Conservation (phyloP, 2,113 vertebrate genomes). For the Ptyas mucosa region DNA sequence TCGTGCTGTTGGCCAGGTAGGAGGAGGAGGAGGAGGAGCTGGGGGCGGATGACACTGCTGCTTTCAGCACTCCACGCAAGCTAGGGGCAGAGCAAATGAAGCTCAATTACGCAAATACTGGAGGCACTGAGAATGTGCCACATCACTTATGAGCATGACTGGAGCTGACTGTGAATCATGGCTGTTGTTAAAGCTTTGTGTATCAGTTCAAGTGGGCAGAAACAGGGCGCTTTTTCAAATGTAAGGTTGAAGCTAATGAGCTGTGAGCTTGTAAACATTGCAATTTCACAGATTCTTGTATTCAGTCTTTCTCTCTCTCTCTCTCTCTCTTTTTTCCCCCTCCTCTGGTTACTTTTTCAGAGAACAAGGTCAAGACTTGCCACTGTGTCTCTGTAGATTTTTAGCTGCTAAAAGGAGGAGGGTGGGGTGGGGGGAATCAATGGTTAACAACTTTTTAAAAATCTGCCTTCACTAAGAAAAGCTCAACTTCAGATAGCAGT, state of each 20-base stretch:
- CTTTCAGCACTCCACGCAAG: constrained; percentile 48
- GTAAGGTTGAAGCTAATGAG: constrained; percentile 36
- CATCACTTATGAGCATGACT: constrained; percentile 60
- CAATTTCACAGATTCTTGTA: constrained; percentile 13
- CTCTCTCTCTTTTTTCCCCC: background rate
- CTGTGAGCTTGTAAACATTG: constrained; percentile 34
- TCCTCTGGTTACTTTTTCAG: background rate
- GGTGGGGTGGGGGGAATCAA: background rate
- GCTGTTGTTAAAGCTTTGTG: constrained; percentile 58
- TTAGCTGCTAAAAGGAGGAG: background rate
- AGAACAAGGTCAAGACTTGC: background rate
- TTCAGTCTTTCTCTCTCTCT: accelerated
- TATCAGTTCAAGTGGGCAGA: constrained; percentile 69
- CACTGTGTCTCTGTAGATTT: constrained; percentile 14
- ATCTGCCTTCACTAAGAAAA: background rate
- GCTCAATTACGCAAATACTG: constrained; percentile 46
- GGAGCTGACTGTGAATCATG: constrained; percentile 66
- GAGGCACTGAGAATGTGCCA: constrained; percentile 50
- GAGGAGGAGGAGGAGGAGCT: constrained; percentile 47
- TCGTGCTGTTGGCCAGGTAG: constrained; percentile 48
- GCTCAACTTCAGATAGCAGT: background rate
- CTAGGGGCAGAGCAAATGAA: constrained; percentile 53
- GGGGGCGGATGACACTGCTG: constrained; percentile 61
- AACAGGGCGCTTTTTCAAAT: constrained; percentile 50
- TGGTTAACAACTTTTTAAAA: background rate